phyloP scores from a whole-genome alignment of 1,140 invertebrate genomes.

The Heliconius melpomene region DNA sequence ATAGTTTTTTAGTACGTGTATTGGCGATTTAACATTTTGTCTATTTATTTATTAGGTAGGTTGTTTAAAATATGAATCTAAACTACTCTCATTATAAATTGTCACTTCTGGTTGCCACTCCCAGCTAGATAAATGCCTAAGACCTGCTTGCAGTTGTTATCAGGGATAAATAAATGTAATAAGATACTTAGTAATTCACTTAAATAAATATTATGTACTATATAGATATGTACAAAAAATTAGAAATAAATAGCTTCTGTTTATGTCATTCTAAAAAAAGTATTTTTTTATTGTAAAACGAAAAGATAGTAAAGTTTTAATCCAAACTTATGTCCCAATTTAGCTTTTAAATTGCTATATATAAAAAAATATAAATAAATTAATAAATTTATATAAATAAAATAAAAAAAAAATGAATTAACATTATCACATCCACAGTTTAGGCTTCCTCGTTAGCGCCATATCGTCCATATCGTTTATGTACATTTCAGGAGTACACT shows the following conservation, averaged over 20 bases:
- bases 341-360: too few relatives aligned
- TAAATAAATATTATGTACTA: neutral
- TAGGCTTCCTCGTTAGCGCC: slow-evolving; percentile 38
- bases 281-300: too few relatives aligned
- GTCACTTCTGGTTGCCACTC: slow-evolving; percentile 40
- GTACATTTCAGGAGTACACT: slow-evolving; percentile 19
- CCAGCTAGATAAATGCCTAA: slow-evolving; percentile 38
- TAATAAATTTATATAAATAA: neutral
- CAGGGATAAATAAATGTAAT: slow-evolving; percentile 33
- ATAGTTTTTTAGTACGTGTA: too few relatives aligned
- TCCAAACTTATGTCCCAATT: too few relatives aligned
- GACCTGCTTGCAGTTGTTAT: slow-evolving; percentile 35
- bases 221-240: too few relatives aligned
- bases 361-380: neutral
- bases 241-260: too few relatives aligned
- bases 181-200: neutral
- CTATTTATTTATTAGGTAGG: neutral
- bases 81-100: slow-evolving; percentile 36
- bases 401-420: neutral
- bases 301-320: too few relatives aligned
- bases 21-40: too few relatives aligned
- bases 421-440: slow-evolving; percentile 37
- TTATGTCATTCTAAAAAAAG: too few relatives aligned
- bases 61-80: slow-evolving; percentile 27
- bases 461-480: slow-evolving; percentile 41